Conservation (phyloP, 2,888 invertebrate genomes). For the Choreutis nemorana region DNA sequence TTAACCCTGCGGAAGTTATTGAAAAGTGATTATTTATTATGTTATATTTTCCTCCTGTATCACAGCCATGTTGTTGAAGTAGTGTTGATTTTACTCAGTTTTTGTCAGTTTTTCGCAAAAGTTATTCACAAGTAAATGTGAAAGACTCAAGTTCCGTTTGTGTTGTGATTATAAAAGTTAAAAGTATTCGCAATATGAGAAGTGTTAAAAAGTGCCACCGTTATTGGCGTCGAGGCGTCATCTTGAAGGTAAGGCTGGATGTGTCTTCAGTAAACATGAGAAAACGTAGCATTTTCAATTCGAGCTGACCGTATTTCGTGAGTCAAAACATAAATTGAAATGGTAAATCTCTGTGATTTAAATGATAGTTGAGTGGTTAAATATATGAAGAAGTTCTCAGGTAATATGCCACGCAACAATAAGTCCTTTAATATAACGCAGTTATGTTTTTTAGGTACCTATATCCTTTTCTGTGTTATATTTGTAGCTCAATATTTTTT, state of each 20-base stretch:
- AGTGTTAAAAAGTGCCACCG: slow-evolving; percentile 64
- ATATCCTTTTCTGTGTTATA: too few species aligned
- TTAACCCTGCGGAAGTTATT: slow-evolving; percentile 56
- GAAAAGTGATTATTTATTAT: slow-evolving; percentile 60
- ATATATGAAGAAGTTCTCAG: too few species aligned
- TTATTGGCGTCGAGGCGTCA: slow-evolving; percentile 61
- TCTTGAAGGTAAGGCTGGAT: slow-evolving; percentile 64
- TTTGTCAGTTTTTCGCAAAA: slow-evolving; percentile 55
- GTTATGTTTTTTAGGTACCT: too few species aligned
- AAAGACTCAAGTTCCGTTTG: slow-evolving; percentile 62
- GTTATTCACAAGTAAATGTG: slow-evolving; percentile 62
- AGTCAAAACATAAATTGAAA: too few species aligned
- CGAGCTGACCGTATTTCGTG: too few species aligned
- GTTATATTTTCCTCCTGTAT: slow-evolving; percentile 61
- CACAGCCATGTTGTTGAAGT: slow-evolving; percentile 63
- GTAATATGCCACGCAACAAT: too few species aligned
- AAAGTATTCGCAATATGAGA: slow-evolving; percentile 59
- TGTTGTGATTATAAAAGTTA: slow-evolving; percentile 60
- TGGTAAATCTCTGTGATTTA: too few species aligned
- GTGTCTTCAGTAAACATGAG: slow-evolving; percentile 62
- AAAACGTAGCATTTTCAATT: slow-evolving; percentile 45
- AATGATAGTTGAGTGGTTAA: too few species aligned
- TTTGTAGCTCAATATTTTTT: too few species aligned
- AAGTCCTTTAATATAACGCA: too few species aligned
- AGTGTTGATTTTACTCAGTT: slow-evolving; percentile 64